A percentile compares a stretch with the other conserved stretches of the same genome.
phyloP scores from a whole-genome alignment of 1,140 invertebrate species.

The Zophobas atratus region DNA sequence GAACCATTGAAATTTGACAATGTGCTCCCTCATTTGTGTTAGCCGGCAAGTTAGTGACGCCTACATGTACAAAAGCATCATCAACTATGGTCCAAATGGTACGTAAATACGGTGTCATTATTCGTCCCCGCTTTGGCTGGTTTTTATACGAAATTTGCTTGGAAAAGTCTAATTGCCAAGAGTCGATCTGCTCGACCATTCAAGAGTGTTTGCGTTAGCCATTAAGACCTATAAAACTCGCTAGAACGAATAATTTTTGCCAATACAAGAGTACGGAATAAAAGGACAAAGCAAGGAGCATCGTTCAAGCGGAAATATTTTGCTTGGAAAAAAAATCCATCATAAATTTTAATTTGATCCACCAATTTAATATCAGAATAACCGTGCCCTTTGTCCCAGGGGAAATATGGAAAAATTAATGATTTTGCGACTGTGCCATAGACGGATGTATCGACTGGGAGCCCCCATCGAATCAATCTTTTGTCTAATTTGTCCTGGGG shows the following conservation, averaged over 20 bases:
- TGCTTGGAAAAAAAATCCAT: conserved; percentile 4
- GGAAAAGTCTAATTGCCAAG: neutral
- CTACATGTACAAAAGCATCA: conserved; percentile 26
- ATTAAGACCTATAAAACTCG: conserved; percentile 4
- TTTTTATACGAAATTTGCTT: neutral
- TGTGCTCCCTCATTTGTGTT: conserved; percentile 26
- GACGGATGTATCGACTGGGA: neutral
- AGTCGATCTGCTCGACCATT: neutral
- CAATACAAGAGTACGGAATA: neutral
- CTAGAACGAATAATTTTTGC: neutral
- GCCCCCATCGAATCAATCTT: neutral
- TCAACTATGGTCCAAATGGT: conserved; percentile 6
- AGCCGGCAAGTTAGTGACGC: conserved; percentile 26
- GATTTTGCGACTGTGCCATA: neutral
- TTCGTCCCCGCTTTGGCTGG: neutral
- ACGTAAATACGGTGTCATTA: conserved; percentile 6
- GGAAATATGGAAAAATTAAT: conserved; percentile 9
- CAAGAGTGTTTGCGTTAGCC: conserved; percentile 15
- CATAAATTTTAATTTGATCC: conserved; percentile 13
- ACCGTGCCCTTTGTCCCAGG: neutral
- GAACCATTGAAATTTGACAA: conserved; percentile 28
- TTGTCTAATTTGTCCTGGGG: too few relatives aligned
- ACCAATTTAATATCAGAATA: conserved; percentile 10
- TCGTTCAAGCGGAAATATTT: conserved; percentile 1
- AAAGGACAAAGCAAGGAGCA: neutral